Percentiles rank a stretch among this genome's conserved stretches.
These are phyloP conservation scores for Agrochola litura DNA, from an alignment of 2,888 invertebrate genomes.

Conservation along the genomic window DNA sequence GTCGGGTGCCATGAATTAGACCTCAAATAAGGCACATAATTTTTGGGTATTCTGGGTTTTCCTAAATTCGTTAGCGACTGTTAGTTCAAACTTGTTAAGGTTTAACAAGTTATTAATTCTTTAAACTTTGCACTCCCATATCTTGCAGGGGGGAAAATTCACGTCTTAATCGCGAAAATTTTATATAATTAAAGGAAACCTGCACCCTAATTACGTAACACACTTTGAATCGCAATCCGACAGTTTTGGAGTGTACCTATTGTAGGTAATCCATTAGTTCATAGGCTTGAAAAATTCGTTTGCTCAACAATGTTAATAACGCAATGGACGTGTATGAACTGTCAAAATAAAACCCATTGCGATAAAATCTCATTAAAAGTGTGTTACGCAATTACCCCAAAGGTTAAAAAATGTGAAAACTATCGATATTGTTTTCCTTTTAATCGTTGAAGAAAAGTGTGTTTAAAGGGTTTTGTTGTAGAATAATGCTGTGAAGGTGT, in stretches of 20 bases:
- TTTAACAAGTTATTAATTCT: not conserved
- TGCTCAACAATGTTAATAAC: too few species aligned
- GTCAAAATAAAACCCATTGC: too few species aligned
- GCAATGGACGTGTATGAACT: too few species aligned
- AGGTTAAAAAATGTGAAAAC: not conserved
- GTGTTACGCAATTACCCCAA: too few species aligned
- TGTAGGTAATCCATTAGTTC: too few species aligned
- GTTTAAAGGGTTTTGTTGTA: not conserved
- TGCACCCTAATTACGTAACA: too few species aligned
- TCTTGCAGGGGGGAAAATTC: not conserved
- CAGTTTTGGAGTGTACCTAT: too few species aligned
- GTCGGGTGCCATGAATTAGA: not conserved
- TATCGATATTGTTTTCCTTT: not conserved
- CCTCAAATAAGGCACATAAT: not conserved
- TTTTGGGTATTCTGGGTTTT: not conserved
- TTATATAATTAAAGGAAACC: too few species aligned
- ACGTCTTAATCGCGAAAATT: not conserved
- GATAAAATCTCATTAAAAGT: too few species aligned
- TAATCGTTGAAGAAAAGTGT: slow-evolving; percentile 5
- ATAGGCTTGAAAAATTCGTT: too few species aligned
- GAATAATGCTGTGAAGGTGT: not conserved
- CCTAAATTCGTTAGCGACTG: not conserved
- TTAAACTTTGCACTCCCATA: not conserved
- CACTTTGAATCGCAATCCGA: too few species aligned
- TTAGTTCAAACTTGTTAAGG: too few species aligned